Evolutionary conservation across 2,113 vertebrate species (phyloP).

Genomic region (Lucifuga dentata): DNA sequence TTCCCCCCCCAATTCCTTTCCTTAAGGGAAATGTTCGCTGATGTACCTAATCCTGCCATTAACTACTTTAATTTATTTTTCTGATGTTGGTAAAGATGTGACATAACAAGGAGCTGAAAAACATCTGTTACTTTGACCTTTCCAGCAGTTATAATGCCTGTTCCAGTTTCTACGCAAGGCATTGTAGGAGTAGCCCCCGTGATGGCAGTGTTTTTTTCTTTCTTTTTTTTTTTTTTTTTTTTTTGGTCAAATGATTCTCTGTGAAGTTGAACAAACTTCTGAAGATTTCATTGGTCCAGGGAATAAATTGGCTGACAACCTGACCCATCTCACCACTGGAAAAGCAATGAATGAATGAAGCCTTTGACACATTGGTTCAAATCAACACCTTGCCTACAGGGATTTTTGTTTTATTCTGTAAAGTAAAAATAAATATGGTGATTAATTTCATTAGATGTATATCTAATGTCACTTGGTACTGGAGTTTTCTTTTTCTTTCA

Average conservation of each 20-base stretch:
- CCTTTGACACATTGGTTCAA: constrained; percentile 91
- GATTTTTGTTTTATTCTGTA: constrained; percentile 69
- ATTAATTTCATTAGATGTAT: constrained; percentile 45
- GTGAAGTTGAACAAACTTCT: constrained; percentile 95
- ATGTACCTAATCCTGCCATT: constrained; percentile 93
- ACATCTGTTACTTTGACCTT: constrained; percentile 87
- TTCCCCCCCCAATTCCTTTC: too few relatives aligned
- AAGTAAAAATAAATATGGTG: constrained; percentile 36
- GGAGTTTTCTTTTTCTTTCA: constrained; percentile 41
- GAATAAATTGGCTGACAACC: constrained; percentile 97
- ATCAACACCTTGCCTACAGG: constrained; percentile 86
- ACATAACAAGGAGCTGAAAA: constrained; percentile 83
- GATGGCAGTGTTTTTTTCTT: constrained; percentile 90
- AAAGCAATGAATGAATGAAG: constrained; percentile 95
- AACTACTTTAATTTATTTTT: constrained; percentile 85
- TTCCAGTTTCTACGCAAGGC: constrained; percentile 80
- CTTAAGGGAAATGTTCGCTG: constrained; percentile 85
- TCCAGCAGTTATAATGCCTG: constrained; percentile 88
- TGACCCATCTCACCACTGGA: constrained; percentile 94
- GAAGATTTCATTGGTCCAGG: constrained; percentile 98
- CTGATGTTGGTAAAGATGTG: constrained; percentile 89
- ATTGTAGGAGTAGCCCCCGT: constrained; percentile 91
- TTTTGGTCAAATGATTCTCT: constrained; percentile 90
- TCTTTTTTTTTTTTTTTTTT: constrained; percentile 90
- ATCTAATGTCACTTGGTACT: constrained; percentile 49